Evolutionary conservation across 2,888 invertebrate genomes (phyloP), one percentile per base, ranked within the genome.

Genomic region (Xestoiulus laeticollis): DNA sequence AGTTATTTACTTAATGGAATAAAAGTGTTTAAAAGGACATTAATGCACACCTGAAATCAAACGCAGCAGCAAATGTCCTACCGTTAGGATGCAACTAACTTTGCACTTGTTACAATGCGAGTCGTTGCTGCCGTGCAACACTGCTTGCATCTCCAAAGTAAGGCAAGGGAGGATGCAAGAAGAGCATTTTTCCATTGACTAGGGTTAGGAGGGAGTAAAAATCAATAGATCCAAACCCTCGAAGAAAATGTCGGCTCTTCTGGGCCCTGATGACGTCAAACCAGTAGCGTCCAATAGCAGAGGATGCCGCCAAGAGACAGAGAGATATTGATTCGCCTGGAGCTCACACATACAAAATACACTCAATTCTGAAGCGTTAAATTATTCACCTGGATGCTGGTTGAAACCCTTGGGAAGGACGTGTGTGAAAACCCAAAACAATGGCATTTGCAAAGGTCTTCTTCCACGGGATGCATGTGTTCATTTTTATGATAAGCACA

Each of bases 301-400:
- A 12, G 30, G 78, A 78, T 78, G 78, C 78, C 14, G 78, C 30
- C 30, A 30, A 16, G 16, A 78, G 78, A 78, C 78, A 78, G 14
- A 26, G 78, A 4, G 22, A 78, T 78, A 78, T 78, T 78, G 78
- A 78, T 78, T 30, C 30, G 30, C 30, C 78, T 30, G 3, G 30
- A 30, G 30, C 78, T 12, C 26, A 30, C 30, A 78, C 78, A 30
- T 10, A 26, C 14, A 30, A 30, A 26, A n/a, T 78, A 30, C 78
- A 78, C 30, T 78, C 78, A 30, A 78, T 78, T 78, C 78, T 26
- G 30, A 30, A 78, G 78, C 78, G 78, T 30, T 78, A 78, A 78
- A 78, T 78, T 78, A 78, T 78, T 78, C 78, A 78, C 78, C 78
- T 78, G 78, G 78, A 78, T 78, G 78, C 78, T 78, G 78, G 78